Evolutionary conservation across 2,797 vertebrate genomes (phyloP), one percentile per base, ranked within the genome.

Genomic region (Thunnus albacares): DNA sequence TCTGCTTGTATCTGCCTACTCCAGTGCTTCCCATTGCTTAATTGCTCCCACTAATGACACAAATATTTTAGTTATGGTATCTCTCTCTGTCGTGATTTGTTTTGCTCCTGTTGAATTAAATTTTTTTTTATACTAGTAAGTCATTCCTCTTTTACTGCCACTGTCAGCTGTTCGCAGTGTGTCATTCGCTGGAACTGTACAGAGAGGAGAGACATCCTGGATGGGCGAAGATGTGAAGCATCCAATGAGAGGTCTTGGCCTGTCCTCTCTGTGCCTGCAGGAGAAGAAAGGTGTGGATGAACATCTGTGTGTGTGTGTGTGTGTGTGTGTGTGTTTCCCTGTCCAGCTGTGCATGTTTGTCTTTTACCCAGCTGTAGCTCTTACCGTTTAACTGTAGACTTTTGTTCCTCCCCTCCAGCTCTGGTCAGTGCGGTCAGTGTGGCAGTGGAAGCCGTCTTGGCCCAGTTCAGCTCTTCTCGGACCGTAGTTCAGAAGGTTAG

Each of bases 401-500:
- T 15, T 65, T 96, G 80, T 93, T 96, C 26, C 82, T 51, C 76
- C 60, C 24, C 75, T 61, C 15, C 88, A 96, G 96, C 94, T 88
- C 93, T 96, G 76, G 92, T 96, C 87, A 91, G 96, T 73, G 94
- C 96, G 0, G 74, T 98, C 90, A 97, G 97, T 35, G 88, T 96
- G 14, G 97, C 97, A 0, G 98, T 98, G 93, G 98, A 99, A 76
- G 97, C 96, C 87, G 94, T 99, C 70, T 94, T 99, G 87, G 95
- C 96, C n/a, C 97, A 99, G 86, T 99, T 99, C 81, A 97, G 97
- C 90, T 92, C 95, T 0, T 97, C 97, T 0, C 91, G 97, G 82
- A 99, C 97, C 73, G 76, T 97, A 41, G 98, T 99, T 80, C 98
- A 98, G 94, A 99, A 98, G 97, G 98, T 98, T 72, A 94, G 95